Conservation (phyloP, 2,113 vertebrate genomes). For the Fregata magnificens region DNA sequence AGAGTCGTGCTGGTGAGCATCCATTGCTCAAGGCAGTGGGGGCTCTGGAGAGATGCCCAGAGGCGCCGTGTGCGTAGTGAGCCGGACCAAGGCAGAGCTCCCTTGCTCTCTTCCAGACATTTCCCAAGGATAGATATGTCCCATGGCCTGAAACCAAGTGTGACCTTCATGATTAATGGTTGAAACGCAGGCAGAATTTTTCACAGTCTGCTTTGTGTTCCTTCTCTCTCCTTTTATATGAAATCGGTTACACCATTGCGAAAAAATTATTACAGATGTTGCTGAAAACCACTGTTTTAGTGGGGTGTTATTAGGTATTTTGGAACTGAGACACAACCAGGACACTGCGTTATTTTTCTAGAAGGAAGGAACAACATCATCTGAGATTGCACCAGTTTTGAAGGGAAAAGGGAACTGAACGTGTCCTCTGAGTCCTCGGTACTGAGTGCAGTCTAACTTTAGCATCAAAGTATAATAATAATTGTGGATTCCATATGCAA, state of each 20-base stretch:
- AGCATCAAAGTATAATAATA: constrained; percentile 6
- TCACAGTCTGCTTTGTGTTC: neutral
- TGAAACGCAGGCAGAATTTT: neutral
- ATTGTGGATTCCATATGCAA: neutral
- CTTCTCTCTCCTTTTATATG: neutral
- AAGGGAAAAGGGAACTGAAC: neutral
- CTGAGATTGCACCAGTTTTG: neutral
- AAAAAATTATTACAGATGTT: neutral
- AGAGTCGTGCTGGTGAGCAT: neutral
- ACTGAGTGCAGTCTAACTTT: neutral
- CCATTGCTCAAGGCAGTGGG: neutral
- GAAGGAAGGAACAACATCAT: neutral
- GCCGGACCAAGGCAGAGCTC: neutral
- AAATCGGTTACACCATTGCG: neutral
- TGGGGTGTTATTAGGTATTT: neutral
- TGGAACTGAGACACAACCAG: neutral
- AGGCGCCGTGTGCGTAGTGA: fast-evolving
- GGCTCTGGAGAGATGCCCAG: neutral
- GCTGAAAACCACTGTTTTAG: neutral
- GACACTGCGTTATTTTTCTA: neutral
- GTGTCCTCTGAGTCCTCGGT: neutral
- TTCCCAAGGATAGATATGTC: neutral
- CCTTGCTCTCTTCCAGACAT: neutral
- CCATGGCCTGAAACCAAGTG: fast-evolving
- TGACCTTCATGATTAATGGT: neutral